Percentiles rank a stretch among this genome's conserved stretches.
Conservation (phyloP, 2,888 invertebrate species). For the Eudemis profundana region DNA sequence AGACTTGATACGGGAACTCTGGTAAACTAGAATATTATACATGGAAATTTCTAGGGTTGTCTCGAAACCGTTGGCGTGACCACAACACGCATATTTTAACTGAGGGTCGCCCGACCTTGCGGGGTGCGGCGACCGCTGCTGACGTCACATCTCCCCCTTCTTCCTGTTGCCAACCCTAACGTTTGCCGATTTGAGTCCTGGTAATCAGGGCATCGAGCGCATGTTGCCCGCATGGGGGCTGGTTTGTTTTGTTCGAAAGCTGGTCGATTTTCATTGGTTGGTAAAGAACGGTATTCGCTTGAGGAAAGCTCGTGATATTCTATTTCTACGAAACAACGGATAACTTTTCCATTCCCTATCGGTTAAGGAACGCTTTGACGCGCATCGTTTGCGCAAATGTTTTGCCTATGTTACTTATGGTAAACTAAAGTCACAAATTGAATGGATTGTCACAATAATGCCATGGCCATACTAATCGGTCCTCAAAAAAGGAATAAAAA, state of each 20-base stretch:
- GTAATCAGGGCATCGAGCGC: conserved; percentile 1
- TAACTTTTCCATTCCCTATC: too few species aligned
- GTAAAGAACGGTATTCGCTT: too few species aligned
- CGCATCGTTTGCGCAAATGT: too few species aligned
- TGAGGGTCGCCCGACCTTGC: conserved; percentile 59
- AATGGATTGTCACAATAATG: too few species aligned
- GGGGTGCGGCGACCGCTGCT: conserved; percentile 63
- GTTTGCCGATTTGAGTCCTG: conserved; percentile 16
- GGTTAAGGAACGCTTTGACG: too few species aligned
- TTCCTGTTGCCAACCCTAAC: conserved; percentile 58
- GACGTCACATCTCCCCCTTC: conserved; percentile 58
- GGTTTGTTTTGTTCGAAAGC: neutral
- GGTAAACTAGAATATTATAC: neutral
- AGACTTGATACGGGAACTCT: neutral
- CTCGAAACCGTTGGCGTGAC: conserved; percentile 14
- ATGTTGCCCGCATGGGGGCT: conserved; percentile 1
- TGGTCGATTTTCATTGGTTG: too few species aligned
- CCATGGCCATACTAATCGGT: too few species aligned
- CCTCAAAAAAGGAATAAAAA: too few species aligned
- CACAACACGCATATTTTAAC: conserved; percentile 32
- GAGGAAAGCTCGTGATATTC: too few species aligned
- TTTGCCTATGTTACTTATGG: too few species aligned
- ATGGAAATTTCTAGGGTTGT: conserved; percentile 29
- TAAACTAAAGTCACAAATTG: too few species aligned
- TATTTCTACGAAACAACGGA: too few species aligned